Base-by-base conservation (phyloP, 2,888 invertebrate genomes). In the Incurvaria masculella region DNA sequence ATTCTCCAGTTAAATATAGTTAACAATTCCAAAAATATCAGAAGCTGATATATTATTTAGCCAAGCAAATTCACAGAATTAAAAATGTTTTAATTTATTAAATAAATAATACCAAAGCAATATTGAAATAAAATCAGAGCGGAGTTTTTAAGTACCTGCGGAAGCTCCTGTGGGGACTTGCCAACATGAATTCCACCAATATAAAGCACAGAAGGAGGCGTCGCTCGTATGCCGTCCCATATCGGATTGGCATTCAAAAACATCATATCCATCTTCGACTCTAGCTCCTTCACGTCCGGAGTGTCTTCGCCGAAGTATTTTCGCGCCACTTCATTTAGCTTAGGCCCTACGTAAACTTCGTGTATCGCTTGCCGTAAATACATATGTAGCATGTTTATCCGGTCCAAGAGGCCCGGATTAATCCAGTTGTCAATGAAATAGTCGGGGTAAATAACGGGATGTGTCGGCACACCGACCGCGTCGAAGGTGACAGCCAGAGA, bases 161-260 rank as follows among this genome's bases (percentile, higher is more conserved):
- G 23, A 23, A 23, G 23, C 23, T 5, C 6, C 10, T 23, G 6
- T 33, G 33, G 33, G 14, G 23, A 5, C 6, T n/a, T 33, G 11
- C 8, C 62, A 23, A 69, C 58, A 51, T 73, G 75, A 27, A 69
- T 57, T n/a, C 44, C 40, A 3, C 44, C 44, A 10, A 44, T 19
- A 39, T 41, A 42, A 11, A 48, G n/a, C 1, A 48, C 48, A 11
- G 27, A n/a, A 3, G 48, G 48, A 8, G 48, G 48, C 17, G 41
- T 41, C n/a, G 48, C 40, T 3, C 48, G 11, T 20, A 40, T 44
- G 27, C 20, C 27, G 10, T 48, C 40, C 40, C 40, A 48, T 5
- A 44, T 20, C 14, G 44, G 44, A 27, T 44, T 18, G 2, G 41
- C 41, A 17, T 48, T 48, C 19, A 48, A 27, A n/a, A 48, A 44